Evolutionary conservation across 2,113 vertebrate species (phyloP).

Genomic region (Calyptomena viridis): DNA sequence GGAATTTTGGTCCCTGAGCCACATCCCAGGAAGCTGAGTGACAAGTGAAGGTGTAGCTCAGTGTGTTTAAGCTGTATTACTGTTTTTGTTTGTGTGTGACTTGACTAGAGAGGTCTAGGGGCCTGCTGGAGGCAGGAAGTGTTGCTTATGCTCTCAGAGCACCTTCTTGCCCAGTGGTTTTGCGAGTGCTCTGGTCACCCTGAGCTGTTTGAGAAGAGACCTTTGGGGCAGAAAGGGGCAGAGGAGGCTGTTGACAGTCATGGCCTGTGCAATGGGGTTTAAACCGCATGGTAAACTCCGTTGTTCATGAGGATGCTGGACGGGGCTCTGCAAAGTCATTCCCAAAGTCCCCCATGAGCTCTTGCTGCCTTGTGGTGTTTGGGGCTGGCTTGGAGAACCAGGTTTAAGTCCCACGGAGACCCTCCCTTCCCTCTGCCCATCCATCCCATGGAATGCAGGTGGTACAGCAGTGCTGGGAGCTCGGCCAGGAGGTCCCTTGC

Average conservation of each 20-base stretch:
- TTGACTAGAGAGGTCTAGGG: not conserved
- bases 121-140: not conserved
- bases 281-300: not conserved
- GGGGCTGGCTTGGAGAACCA: not conserved
- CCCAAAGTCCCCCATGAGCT: not conserved
- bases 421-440: fast-evolving
- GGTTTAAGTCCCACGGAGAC: fast-evolving
- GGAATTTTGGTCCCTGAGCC: not conserved
- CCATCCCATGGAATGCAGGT: not conserved
- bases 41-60: fast-evolving
- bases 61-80: not conserved
- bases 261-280: not conserved
- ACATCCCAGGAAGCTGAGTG: fast-evolving
- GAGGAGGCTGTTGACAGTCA: not conserved
- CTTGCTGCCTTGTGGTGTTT: not conserved
- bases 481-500: fast-evolving
- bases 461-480: not conserved
- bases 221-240: not conserved
- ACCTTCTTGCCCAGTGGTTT: not conserved
- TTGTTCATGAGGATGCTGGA: not conserved
- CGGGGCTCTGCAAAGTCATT: not conserved
- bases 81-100: not conserved
- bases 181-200: fast-evolving
- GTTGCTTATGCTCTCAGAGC: not conserved
- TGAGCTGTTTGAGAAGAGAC: fast-evolving